Conservation (phyloP, 2,888 invertebrate species). For the Fissipunctia ypsillon region DNA sequence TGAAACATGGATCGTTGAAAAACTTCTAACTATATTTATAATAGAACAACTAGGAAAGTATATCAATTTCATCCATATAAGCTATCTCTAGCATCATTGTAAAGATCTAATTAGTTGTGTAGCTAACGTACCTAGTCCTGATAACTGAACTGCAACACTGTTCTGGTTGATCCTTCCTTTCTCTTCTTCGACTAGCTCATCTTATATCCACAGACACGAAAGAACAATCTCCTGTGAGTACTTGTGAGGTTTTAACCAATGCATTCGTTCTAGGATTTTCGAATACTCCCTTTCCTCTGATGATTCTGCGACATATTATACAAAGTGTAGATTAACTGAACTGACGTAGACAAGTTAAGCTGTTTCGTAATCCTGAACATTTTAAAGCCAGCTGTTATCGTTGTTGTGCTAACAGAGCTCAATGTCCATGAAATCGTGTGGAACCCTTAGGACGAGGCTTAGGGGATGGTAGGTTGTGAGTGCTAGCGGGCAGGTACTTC, state of each 20-base stretch:
- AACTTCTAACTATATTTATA: background rate
- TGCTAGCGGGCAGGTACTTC: slow-evolving; percentile 45
- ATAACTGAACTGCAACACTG: background rate
- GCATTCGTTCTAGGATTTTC: background rate
- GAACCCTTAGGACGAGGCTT: slow-evolving; percentile 54
- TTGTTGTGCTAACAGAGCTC: slow-evolving; percentile 64
- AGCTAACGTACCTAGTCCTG: background rate
- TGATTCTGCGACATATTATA: too few relatives aligned
- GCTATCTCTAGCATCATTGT: background rate
- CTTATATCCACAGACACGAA: background rate
- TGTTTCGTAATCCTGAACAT: slow-evolving; percentile 60
- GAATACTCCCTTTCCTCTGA: background rate
- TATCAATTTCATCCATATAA: background rate
- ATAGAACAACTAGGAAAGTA: background rate
- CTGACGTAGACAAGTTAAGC: slow-evolving; percentile 30
- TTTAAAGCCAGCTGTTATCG: slow-evolving; percentile 66
- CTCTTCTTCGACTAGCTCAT: background rate
- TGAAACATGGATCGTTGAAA: background rate
- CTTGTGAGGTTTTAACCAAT: background rate
- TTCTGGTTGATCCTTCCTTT: background rate
- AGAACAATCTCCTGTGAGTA: background rate
- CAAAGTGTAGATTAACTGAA: slow-evolving; percentile 43
- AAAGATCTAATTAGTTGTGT: background rate
- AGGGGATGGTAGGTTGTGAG: slow-evolving; percentile 24
- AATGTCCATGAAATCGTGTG: slow-evolving; percentile 71